Base-by-base conservation (phyloP, 2,113 vertebrate species). In the Serilophus lunatus region DNA sequence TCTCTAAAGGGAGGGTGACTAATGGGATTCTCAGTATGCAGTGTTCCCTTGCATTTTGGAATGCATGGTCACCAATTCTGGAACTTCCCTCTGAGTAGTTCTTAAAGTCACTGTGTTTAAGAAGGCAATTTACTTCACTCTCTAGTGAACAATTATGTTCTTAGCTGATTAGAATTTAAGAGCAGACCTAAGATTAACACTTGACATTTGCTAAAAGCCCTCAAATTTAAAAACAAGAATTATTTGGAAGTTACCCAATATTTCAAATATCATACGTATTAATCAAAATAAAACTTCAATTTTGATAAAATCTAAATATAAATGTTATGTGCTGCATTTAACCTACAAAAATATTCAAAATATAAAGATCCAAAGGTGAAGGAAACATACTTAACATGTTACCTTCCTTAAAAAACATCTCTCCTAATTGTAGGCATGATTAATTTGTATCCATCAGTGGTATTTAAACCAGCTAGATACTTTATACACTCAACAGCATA, bases 181-280 rank as follows among this genome's bases (percentile, higher is more conserved):
- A 94, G 91, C 35, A 54, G 68, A 31, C 61, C 77, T 83, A 92
- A 95, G 84, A 97, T 69, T 78, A 94, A 94, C 85, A 97, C 87
- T 95, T 97, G 96, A 97, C 96, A 96, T 97, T 97, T 96, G 49
- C 57, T 93, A 72, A 92, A 94, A 94, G 82, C 84, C 57, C 74
- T 93, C 57, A 51, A 90, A 82, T 81, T 94, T 87, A 88, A 89
- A 83, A 96, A 75, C 24, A 86, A 70, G 42, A 88, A 92, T 76
- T 90, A 66, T 56, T 64, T 95, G 90, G 88, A 96, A 95, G 64
- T 53, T 57, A 77, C 16, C 60, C 88, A 94, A 53, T 82, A 93
- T 88, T 92, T 92, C 72, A 92, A 94, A 92, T 93, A 91, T 29
- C 77, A 31, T 63, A 68, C 18, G 51, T 83, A 78, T 57, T 90